Conservation (phyloP, 1,140 invertebrate species). For the Archegozetes longisetosus region DNA sequence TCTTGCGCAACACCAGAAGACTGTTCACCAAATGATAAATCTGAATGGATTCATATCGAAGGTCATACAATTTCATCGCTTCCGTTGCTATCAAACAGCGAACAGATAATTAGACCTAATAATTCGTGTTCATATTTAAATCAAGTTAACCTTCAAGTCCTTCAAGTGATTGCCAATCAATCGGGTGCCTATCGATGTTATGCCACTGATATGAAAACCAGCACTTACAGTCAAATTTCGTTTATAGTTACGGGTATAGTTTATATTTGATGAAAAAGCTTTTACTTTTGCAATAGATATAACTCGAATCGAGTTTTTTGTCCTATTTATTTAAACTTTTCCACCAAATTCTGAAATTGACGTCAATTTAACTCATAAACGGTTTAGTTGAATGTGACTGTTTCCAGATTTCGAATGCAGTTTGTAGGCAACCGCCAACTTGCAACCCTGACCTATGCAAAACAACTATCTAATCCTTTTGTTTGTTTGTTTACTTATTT, state of each 20-base stretch:
- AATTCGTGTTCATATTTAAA: conserved; percentile 1
- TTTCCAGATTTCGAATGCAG: too few species aligned
- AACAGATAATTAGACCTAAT: background rate
- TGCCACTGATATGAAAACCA: conserved; percentile 6
- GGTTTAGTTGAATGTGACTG: too few species aligned
- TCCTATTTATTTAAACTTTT: too few species aligned
- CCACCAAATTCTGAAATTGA: too few species aligned
- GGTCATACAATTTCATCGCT: background rate
- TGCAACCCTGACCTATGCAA: too few species aligned
- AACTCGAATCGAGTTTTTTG: too few species aligned
- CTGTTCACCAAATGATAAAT: background rate
- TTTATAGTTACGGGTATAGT: conserved; percentile 18
- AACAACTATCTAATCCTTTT: too few species aligned
- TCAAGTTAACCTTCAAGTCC: background rate
- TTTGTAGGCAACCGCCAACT: too few species aligned
- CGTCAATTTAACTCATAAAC: too few species aligned
- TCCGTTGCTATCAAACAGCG: background rate
- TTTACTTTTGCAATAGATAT: too few species aligned
- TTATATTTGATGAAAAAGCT: too few species aligned
- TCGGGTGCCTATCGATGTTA: conserved; percentile 16
- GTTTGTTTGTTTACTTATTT: too few species aligned
- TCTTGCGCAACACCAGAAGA: conserved; percentile 4
- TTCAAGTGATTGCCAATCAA: conserved; percentile 1
- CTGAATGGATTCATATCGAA: background rate
- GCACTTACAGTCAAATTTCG: conserved; percentile 2